phyloP scores from a whole-genome alignment of 2,888 invertebrate genomes.

The Cistogaster globosa region DNA sequence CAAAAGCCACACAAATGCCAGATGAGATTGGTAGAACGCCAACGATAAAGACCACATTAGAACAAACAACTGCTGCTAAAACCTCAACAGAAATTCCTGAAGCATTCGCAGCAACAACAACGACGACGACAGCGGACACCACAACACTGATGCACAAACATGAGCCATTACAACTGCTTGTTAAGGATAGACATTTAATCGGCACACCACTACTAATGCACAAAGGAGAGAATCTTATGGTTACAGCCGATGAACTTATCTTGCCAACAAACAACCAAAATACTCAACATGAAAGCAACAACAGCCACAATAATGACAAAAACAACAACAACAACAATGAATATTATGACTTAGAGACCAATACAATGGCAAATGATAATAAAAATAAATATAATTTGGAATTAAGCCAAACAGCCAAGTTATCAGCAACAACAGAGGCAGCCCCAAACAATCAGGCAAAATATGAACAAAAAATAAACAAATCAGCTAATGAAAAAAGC shows the following conservation, averaged over 20 bases:
- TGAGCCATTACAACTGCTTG: slow-evolving; percentile 78
- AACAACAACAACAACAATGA: slow-evolving; percentile 23
- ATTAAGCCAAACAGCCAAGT: slow-evolving; percentile 50
- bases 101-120: slow-evolving; percentile 22
- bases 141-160: slow-evolving; percentile 75
- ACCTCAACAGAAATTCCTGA: slow-evolving; percentile 49
- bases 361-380: slow-evolving; percentile 73
- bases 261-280: slow-evolving; percentile 72
- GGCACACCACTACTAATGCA: slow-evolving; percentile 81
- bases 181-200: slow-evolving; percentile 81
- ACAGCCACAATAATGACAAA: slow-evolving; percentile 3
- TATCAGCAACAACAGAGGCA: slow-evolving; percentile 30
- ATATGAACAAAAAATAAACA: slow-evolving; percentile 34
- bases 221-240: slow-evolving; percentile 80
- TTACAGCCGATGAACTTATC: slow-evolving; percentile 79
- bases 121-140: slow-evolving; percentile 21
- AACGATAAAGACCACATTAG: slow-evolving; percentile 45
- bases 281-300: slow-evolving; percentile 64
- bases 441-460: slow-evolving; percentile 7
- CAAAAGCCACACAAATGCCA: slow-evolving; percentile 40
- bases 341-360: slow-evolving; percentile 38
- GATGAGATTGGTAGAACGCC: slow-evolving; percentile 59
- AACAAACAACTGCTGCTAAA: slow-evolving; percentile 40
- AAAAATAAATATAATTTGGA: slow-evolving; percentile 71
- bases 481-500: slow-evolving; percentile 22